Evolutionary conservation across 2,888 invertebrate species (phyloP).

Genomic region (Entomobrya multifasciata): DNA sequence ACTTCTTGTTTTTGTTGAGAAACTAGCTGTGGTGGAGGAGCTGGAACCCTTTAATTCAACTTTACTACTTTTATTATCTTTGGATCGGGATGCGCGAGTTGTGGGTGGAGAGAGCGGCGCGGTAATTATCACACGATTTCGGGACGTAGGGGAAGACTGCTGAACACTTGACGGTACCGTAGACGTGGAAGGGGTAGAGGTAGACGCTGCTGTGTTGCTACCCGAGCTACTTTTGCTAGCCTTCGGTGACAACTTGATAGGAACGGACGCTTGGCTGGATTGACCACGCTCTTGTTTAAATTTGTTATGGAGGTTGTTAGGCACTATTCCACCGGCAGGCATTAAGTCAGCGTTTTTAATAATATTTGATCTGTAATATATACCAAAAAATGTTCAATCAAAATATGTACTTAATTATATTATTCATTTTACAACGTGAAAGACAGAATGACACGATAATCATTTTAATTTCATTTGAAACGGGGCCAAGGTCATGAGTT

Average conservation of each 20-base stretch:
- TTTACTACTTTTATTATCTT: conserved; percentile 46
- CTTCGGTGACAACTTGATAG: not conserved
- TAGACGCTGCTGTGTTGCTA: not conserved
- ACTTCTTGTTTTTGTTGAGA: not conserved
- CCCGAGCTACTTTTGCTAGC: not conserved
- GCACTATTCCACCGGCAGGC: conserved; percentile 59
- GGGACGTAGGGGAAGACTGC: conserved; percentile 21
- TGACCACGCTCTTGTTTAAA: not conserved
- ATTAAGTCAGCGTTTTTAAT: conserved; percentile 52
- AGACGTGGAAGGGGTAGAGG: not conserved
- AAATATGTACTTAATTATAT: not conserved
- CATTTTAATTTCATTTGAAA: no score
- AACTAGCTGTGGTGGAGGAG: conserved; percentile 1
- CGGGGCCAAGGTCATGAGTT: no score
- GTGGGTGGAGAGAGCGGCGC: conserved; percentile 74
- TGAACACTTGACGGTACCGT: conserved; percentile 54
- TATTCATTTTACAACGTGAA: not conserved
- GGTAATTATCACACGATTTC: conserved; percentile 70
- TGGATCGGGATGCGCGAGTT: conserved; percentile 53
- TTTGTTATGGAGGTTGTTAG: conserved; percentile 48
- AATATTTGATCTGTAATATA: conserved; percentile 53
- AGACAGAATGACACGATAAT: no score
- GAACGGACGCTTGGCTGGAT: not conserved
- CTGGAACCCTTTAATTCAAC: not conserved
- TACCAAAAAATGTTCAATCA: not conserved